Base-by-base conservation (phyloP, 2,888 invertebrate species). In the Pristionchus entomophagus region DNA sequence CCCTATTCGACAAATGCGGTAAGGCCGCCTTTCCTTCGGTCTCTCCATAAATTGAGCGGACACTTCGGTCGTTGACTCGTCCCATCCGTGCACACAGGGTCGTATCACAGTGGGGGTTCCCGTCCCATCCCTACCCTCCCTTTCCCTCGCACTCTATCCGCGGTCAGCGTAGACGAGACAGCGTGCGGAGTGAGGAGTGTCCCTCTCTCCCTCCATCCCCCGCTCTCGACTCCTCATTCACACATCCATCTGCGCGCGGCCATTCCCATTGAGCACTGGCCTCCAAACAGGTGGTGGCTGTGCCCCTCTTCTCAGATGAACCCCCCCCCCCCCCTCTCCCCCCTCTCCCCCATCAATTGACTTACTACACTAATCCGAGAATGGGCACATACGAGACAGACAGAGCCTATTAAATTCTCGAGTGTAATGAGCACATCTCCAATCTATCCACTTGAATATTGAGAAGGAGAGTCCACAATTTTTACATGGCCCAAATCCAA, bases 201-300 rank as follows among this genome's bases (percentile, higher is more conserved):
- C 69, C 22, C 32, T 32, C 17, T 14, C 22, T 12, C 6, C 38
- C 8, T 38, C 69, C 22, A 14, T 32, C 17, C 32, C 22, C 22
- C 6, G 69, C 8, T 69, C 69, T 35, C 69, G 38, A 69, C 26
- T 62, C 62, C n/a, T n/a, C 29, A 32, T 62, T 62, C 62, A 62
- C 62, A 62, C 62, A 62, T 69, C 69, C 69, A 69, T 69, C 69
- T 69, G 69, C 69, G 38, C 38, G 45, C 45, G 14, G n/a, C 32
- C 62, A 62, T 62, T 69, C 69, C 17, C 62, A 62, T 62, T 35
- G 69, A 35, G 38, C 19, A 69, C 38, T 22, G 69, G 22, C 69
- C 69, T 69, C 69, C 1, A 69, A 69, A 69, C 69, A 69, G 69
- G 69, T 69, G 69, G 69, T 38, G 35, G 22, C 38, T 69, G 32